These are phyloP conservation scores for Anagyrus pseudococci DNA, from an alignment of 2,888 invertebrate genomes.

Conservation along the genomic window DNA sequence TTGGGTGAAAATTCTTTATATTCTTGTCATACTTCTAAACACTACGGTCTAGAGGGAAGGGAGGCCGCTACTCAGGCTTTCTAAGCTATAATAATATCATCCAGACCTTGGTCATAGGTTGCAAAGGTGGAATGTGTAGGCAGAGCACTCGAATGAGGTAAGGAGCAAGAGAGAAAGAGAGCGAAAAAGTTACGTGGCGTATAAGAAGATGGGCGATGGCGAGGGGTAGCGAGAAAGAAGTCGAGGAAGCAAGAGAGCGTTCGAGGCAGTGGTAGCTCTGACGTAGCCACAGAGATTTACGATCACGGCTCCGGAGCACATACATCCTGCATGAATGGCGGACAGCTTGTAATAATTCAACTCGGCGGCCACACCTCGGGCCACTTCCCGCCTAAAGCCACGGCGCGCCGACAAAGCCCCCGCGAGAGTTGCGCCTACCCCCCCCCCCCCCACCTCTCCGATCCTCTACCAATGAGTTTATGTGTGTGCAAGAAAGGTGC, in stretches of 20 bases:
- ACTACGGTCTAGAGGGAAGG: too few relatives aligned
- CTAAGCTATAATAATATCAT: too few relatives aligned
- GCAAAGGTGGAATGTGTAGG: too few relatives aligned
- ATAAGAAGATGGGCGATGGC: too few relatives aligned
- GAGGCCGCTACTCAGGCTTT: too few relatives aligned
- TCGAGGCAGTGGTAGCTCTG: constrained; percentile 44
- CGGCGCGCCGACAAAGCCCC: constrained; percentile 43
- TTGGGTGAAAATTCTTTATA: too few relatives aligned
- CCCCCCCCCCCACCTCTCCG: not conserved
- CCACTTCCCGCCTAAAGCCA: constrained; percentile 57
- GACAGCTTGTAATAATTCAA: constrained; percentile 60
- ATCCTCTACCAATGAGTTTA: not conserved
- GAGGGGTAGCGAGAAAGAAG: too few relatives aligned
- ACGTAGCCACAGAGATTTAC: constrained; percentile 57
- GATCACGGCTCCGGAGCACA: constrained; percentile 49
- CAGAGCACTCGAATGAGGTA: too few relatives aligned
- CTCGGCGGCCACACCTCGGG: constrained; percentile 59
- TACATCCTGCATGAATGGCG: constrained; percentile 60
- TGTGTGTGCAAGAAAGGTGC: not conserved
- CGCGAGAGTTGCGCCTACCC: not conserved
- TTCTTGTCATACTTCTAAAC: too few relatives aligned
- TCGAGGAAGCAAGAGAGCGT: constrained; percentile 15
- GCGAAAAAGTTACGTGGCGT: too few relatives aligned
- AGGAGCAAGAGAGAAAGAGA: too few relatives aligned
- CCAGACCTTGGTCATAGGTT: too few relatives aligned